Conservation (phyloP, 2,888 invertebrate species). For the Furcula furcula region DNA sequence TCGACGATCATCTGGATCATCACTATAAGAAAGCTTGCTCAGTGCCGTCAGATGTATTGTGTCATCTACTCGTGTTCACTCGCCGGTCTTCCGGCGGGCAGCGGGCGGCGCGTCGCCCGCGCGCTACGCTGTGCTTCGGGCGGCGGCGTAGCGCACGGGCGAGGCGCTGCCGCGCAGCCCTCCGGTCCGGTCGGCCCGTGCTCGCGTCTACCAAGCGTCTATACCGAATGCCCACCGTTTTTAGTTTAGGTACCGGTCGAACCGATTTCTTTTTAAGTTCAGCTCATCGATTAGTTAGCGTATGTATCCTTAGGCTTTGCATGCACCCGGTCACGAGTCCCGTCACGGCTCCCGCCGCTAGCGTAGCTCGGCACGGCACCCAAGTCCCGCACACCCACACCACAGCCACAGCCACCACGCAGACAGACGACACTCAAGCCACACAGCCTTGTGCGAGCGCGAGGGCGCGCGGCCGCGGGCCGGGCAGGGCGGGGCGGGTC, state of each 20-base stretch:
- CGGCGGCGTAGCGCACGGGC: constrained; percentile 38
- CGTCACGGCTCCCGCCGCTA: constrained; percentile 72
- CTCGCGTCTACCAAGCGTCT: constrained; percentile 78
- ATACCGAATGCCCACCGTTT: constrained; percentile 76
- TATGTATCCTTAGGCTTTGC: constrained; percentile 78
- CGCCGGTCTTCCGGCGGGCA: constrained; percentile 43
- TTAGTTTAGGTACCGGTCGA: constrained; percentile 74
- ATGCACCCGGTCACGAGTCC: constrained; percentile 78
- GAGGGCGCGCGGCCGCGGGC: constrained; percentile 66
- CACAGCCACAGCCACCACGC: constrained; percentile 70
- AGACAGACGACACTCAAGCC: constrained; percentile 76
- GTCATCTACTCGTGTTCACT: constrained; percentile 79
- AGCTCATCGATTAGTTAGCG: constrained; percentile 79
- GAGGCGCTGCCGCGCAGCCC: constrained; percentile 32
- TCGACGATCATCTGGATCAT: constrained; percentile 64
- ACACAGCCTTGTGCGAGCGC: constrained; percentile 77
- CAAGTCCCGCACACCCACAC: constrained; percentile 74
- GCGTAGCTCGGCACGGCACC: constrained; percentile 81
- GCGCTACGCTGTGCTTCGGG: constrained; percentile 31
- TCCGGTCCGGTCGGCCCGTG: constrained; percentile 56
- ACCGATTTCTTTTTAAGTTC: constrained; percentile 79
- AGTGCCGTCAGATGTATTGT: constrained; percentile 83
- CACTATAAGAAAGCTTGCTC: constrained; percentile 79
- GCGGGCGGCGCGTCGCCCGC: constrained; percentile 36
- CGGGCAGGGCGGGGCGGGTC: constrained; percentile 58